Evolutionary conservation across 2,888 invertebrate genomes (phyloP), one percentile per base, ranked within the genome.

Genomic region (Willowsia nigromaculata): DNA sequence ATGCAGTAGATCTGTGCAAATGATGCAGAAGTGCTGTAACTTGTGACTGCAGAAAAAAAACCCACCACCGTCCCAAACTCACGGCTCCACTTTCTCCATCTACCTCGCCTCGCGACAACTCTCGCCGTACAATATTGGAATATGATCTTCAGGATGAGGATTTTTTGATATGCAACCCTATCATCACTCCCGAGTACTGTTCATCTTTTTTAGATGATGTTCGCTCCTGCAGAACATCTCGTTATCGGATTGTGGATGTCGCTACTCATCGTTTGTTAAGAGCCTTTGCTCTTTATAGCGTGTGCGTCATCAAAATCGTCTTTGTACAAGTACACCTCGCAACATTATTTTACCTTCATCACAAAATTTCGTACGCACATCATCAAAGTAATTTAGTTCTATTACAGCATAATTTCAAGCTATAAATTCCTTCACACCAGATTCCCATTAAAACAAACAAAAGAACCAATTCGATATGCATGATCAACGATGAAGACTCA

Each of bases 21-120:
- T n/a, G n/a, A n/a, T n/a, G n/a, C n/a, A n/a, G n/a, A n/a, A n/a
- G n/a, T n/a, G n/a, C n/a, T n/a, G n/a, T n/a, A n/a, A n/a, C n/a
- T n/a, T n/a, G n/a, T n/a, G n/a, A n/a, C n/a, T n/a, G n/a, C n/a
- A n/a, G n/a, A n/a, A n/a, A n/a, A n/a, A n/a, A n/a, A n/a, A n/a
- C n/a, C 5, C 50, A 47, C 33, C 71, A 84, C 53, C 84, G 84
- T 65, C 27, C 30, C 11, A 43, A 5, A 6, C 22, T 5, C 37
- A 30, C 30, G 37, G 33, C 71, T 89, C 86, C 82, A 68, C 88
- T 87, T 85, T 89, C 83, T 91, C 85, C 86, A 83, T 89, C 84
- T 78, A 74, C 56, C 81, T 87, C 84, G 65, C 62, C 30, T 1
- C 25, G 18, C 83, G 50, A 68, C 68, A 84, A 84, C 84, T 84